Percentiles rank a stretch among this genome's conserved stretches.
These are phyloP conservation scores for Pholis gunnellus DNA, from an alignment of 2,113 vertebrate species.

Conservation along the genomic window DNA sequence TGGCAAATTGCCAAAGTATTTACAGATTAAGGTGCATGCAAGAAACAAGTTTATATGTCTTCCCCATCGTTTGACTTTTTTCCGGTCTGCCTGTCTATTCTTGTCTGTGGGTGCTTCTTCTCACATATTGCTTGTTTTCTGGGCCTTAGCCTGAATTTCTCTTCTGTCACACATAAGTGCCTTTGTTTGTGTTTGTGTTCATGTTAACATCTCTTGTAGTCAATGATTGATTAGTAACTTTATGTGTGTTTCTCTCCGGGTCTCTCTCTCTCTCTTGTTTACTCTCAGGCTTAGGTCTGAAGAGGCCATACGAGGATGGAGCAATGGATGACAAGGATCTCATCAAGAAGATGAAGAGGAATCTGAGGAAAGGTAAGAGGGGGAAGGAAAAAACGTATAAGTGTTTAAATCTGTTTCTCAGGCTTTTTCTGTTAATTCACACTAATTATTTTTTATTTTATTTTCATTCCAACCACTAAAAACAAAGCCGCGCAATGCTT, in stretches of 20 bases:
- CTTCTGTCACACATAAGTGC: conserved; percentile 23
- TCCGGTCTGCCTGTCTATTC: conserved; percentile 16
- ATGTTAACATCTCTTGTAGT: conserved; percentile 18
- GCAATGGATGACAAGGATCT: conserved; percentile 96
- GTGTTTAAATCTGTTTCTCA: background rate
- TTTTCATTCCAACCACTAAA: background rate
- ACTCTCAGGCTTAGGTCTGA: conserved; percentile 86
- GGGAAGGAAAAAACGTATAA: conserved; percentile 16
- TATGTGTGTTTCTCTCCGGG: background rate
- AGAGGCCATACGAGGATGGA: conserved; percentile 96
- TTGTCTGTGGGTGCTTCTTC: conserved; percentile 28
- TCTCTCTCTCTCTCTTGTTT: conserved; percentile 2
- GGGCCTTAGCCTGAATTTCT: conserved; percentile 4
- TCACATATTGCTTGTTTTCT: conserved; percentile 33
- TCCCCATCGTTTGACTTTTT: conserved; percentile 38
- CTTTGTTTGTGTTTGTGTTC: conserved; percentile 25
- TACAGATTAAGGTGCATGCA: conserved; percentile 49
- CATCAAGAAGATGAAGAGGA: conserved; percentile 99
- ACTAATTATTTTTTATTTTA: background rate
- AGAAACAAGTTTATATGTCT: conserved; percentile 39
- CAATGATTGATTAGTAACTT: conserved; percentile 22
- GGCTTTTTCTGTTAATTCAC: background rate
- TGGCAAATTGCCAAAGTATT: conserved; percentile 55
- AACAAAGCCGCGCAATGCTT: background rate
- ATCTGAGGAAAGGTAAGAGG: conserved; percentile 93